Evolutionary conservation across 2,113 vertebrate genomes (phyloP).

Genomic region (Dascyllus trimaculatus): DNA sequence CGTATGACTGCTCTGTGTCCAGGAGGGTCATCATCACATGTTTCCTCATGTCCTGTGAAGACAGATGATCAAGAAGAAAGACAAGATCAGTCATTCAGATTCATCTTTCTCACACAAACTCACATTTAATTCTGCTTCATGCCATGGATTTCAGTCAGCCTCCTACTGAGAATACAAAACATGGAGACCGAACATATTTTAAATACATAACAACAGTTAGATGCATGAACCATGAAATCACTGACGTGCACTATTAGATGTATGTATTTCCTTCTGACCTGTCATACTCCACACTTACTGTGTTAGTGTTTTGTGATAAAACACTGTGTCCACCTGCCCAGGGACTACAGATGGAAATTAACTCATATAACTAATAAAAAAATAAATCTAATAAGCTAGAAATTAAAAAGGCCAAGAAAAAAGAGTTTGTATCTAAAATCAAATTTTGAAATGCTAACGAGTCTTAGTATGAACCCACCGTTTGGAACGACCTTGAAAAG

Average conservation of each 20-base stretch:
- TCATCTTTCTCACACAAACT: neutral
- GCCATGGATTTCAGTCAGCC: neutral
- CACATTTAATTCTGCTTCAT: neutral
- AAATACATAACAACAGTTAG: neutral
- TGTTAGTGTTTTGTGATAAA: no score
- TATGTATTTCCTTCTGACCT: no score
- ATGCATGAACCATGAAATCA: neutral
- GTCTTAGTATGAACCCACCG: neutral
- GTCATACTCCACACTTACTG: no score
- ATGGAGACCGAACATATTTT: neutral
- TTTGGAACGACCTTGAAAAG: neutral
- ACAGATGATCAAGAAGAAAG: slow-evolving; percentile 31
- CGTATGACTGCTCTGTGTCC: slow-evolving; percentile 98
- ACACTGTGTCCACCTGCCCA: neutral
- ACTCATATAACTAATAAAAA: neutral
- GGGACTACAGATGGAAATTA: neutral
- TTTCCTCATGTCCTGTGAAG: slow-evolving; percentile 95
- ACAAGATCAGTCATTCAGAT: neutral
- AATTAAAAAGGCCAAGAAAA: neutral
- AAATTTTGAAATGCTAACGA: neutral
- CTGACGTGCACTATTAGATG: neutral
- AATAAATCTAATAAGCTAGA: neutral
- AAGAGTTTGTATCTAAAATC: neutral
- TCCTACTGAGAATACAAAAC: neutral
- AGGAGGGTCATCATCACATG: slow-evolving; percentile 98